Percentiles rank a stretch among this genome's conserved stretches.
Conservation (phyloP, 2,888 invertebrate genomes). For the Onthophagus sagittarius region DNA sequence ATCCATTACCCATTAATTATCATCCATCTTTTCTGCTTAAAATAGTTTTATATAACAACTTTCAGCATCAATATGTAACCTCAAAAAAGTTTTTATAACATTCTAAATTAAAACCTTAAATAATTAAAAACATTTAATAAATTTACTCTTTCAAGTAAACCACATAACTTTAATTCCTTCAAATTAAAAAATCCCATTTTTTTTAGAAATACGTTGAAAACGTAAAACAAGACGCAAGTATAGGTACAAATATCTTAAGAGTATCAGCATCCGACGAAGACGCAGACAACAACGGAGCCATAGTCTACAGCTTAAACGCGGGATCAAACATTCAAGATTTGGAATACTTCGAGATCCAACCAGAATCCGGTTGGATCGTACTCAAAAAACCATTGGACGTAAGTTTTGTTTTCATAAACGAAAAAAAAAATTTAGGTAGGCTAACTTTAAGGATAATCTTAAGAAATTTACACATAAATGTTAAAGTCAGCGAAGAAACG, state of each 20-base stretch:
- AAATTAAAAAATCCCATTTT: conserved; percentile 29
- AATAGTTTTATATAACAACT: no score
- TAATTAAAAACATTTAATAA: no score
- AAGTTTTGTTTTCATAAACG: conserved; percentile 59
- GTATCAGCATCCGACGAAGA: conserved; percentile 97
- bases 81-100: no score
- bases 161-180: neutral
- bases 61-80: no score
- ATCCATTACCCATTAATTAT: no score
- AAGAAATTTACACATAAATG: conserved; percentile 6
- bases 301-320: conserved; percentile 86
- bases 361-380: conserved; percentile 96
- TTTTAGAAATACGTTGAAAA: conserved; percentile 94
- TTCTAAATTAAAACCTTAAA: neutral
- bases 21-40: no score
- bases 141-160: neutral
- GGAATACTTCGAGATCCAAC: conserved; percentile 95
- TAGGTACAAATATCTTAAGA: conserved; percentile 88
- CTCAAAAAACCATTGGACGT: conserved; percentile 93
- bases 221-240: conserved; percentile 94
- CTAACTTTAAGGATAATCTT: conserved; percentile 23
- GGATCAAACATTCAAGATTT: conserved; percentile 85
- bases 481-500: conserved; percentile 10
- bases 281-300: conserved; percentile 94
- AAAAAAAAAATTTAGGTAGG: conserved; percentile 28